Evolutionary conservation across 2,797 vertebrate species (phyloP), one percentile per base, ranked within the genome.

Genomic region (Sebastes aleutianus): DNA sequence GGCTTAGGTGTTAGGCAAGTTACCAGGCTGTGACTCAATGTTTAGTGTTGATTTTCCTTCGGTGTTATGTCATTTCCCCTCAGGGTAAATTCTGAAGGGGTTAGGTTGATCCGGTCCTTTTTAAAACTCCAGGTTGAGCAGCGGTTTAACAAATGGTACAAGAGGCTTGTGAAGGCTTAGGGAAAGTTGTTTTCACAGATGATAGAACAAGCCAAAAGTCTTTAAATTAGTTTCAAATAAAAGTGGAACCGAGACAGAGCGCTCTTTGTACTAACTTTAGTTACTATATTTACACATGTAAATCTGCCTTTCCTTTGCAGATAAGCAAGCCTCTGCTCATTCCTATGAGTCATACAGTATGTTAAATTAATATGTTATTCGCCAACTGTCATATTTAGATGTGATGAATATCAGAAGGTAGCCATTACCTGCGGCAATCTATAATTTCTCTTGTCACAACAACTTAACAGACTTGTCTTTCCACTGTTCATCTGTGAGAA

Each of bases 11-110:
- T 88, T 79, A 77, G 89, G 85, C 89, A 88, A 87, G 87, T 91
- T 86, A 94, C 89, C 88, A 87, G 89, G 84, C 86, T 70, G 71
- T 93, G 93, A 94, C 91, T 94, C 91, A 94, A 4, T 92, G 91
- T 91, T 93, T 88, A 78, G 88, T 79, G 87, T 88, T 89, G 88
- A 89, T 88, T 89, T 83, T 87, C 72, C 64, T 87, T 87, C 57
- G 43, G 78, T 77, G 79, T 92, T 92, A 87, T 86, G 85, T 90
- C 89, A 92, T 89, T 88, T 85, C 64, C 83, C 91, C 87, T 70
- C 54, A 16, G 87, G 93, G 80, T 75, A 74, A 88, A 89, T 88
- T 86, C 76, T 87, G 43, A 85, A 61, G 80, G 80, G 82, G 86
- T 88, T 91, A 85, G 82, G 79, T 63, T 85, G 80, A 92, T 89